Conservation (phyloP, 2,113 vertebrate species). For the cat (Felis catus) region DNA sequence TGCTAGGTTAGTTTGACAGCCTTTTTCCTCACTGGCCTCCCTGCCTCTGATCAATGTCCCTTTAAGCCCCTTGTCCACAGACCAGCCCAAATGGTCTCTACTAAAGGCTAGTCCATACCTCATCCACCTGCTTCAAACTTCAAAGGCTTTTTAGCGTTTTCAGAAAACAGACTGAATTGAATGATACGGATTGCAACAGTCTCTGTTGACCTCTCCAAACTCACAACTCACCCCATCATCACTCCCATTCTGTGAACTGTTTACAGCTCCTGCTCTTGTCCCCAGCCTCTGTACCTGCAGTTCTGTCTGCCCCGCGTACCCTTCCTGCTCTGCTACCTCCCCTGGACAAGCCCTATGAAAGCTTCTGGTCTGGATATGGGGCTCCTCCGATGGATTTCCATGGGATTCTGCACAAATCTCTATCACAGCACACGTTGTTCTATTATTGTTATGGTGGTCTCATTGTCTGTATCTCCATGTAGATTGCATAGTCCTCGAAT, state of each 20-base stretch:
- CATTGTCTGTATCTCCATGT: no score
- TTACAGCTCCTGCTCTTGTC: not conserved
- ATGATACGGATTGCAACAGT: accelerated
- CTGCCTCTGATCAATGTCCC: not conserved
- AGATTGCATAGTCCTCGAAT: not conserved
- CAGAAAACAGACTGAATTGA: not conserved
- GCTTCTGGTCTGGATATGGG: not conserved
- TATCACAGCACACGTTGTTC: accelerated
- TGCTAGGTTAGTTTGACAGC: not conserved
- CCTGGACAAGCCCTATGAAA: not conserved
- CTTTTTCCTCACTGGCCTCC: not conserved
- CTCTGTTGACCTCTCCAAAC: not conserved
- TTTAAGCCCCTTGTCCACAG: not conserved
- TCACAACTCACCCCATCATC: not conserved
- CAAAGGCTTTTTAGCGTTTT: not conserved
- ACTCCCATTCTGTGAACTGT: not conserved
- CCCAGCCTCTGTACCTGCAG: not conserved
- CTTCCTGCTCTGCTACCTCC: not conserved
- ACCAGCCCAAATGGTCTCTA: not conserved
- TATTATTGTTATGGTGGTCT: not conserved
- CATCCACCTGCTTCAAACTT: not conserved
- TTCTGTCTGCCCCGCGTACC: not conserved
- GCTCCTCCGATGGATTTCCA: not conserved
- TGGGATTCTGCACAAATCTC: not conserved
- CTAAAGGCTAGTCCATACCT: not conserved